phyloP scores from a whole-genome alignment of 2,113 vertebrate genomes.

The Stomatorhinus ivindoensis region DNA sequence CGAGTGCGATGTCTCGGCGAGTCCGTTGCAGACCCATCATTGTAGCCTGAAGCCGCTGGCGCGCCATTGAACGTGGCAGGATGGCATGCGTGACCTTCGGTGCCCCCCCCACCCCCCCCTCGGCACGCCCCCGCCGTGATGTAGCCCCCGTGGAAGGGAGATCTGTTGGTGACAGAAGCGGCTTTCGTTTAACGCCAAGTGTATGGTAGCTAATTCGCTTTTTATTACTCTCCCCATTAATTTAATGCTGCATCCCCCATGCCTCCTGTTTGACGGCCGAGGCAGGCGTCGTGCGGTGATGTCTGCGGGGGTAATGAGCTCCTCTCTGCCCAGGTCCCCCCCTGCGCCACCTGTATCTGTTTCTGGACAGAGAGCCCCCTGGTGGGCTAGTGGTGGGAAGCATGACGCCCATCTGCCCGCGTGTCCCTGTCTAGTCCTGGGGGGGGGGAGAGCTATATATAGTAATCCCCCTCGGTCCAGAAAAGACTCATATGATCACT shows the following conservation, averaged over 20 bases:
- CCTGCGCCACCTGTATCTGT: background rate
- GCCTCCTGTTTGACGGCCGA: background rate
- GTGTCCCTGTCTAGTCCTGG: background rate
- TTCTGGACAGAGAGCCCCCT: background rate
- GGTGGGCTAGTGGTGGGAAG: background rate
- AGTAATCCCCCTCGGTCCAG: background rate
- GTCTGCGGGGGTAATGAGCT: constrained; percentile 17
- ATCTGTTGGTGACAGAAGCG: background rate
- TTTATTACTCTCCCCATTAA: constrained; percentile 22
- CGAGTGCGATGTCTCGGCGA: background rate
- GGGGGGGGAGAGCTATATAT: constrained; percentile 6
- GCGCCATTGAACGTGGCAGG: background rate
- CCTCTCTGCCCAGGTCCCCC: background rate
- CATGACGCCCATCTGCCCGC: constrained; percentile 6
- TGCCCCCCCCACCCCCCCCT: no score
- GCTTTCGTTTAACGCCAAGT: constrained; percentile 16
- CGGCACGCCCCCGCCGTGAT: background rate
- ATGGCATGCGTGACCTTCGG: background rate
- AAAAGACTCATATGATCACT: background rate
- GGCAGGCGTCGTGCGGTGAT: background rate
- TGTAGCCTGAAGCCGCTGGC: background rate
- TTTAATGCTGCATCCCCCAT: constrained; percentile 23
- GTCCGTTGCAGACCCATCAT: background rate
- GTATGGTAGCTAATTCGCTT: constrained; percentile 21
- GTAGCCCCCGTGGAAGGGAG: background rate